Evolutionary conservation across 2,797 vertebrate species (phyloP).

Genomic region (Crocodylus rhombifer): DNA sequence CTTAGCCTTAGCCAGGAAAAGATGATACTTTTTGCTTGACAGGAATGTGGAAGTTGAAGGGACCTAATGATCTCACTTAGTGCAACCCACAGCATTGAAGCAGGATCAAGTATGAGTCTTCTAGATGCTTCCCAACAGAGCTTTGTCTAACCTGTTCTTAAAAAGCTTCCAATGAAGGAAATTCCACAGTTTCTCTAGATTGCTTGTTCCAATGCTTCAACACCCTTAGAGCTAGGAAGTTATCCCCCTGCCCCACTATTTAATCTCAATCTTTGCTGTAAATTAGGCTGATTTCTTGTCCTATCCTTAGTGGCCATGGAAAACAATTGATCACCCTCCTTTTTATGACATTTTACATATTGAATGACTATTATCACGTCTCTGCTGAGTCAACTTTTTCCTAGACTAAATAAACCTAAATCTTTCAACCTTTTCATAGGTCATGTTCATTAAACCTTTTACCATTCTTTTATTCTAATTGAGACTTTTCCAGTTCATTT

Average conservation of each 20-base stretch:
- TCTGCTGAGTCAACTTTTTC: not conserved
- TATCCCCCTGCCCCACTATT: not conserved
- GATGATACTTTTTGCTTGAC: not conserved
- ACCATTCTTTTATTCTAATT: no score
- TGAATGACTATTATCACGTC: not conserved
- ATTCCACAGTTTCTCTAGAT: not conserved
- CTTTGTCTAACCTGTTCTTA: slow-evolving; percentile 11
- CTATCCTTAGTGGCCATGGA: not conserved
- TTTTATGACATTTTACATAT: slow-evolving; percentile 30
- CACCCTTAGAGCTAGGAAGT: slow-evolving; percentile 45
- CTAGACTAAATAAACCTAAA: no score
- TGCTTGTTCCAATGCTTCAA: slow-evolving; percentile 49
- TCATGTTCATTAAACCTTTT: no score
- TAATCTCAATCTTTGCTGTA: slow-evolving; percentile 23
- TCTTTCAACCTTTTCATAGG: no score
- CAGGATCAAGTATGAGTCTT: not conserved
- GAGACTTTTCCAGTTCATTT: no score
- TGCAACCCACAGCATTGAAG: not conserved
- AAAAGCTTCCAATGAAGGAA: slow-evolving; percentile 1
- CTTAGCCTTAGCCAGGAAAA: not conserved
- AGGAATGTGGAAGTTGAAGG: not conserved
- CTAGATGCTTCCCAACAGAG: not conserved
- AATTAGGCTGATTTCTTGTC: slow-evolving; percentile 29
- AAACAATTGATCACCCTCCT: slow-evolving; percentile 17
- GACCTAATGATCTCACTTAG: not conserved